Evolutionary conservation across 2,113 vertebrate genomes (phyloP).

Genomic region (Sapayoa aenigma): DNA sequence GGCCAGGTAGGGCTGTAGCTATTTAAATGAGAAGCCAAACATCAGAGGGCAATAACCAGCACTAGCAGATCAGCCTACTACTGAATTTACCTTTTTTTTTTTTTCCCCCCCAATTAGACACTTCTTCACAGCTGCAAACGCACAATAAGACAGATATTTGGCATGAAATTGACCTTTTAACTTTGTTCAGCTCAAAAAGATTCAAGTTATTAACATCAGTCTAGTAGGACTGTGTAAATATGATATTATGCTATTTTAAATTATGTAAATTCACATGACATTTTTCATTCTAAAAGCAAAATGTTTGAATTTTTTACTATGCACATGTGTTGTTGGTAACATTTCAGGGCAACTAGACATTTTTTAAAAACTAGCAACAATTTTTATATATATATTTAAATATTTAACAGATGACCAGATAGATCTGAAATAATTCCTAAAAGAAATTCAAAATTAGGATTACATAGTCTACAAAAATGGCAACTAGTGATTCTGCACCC

Average conservation of each 20-base stretch:
- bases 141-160: background rate
- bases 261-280: background rate
- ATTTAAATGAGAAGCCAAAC: background rate
- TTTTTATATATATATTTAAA: background rate
- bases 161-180: background rate
- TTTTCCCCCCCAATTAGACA: background rate
- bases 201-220: background rate
- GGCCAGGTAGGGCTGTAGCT: background rate
- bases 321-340: background rate
- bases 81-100: background rate
- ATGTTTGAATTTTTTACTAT: background rate
- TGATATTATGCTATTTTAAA: background rate
- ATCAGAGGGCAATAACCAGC: background rate
- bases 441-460: background rate
- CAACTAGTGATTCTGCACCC: background rate
- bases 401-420: background rate
- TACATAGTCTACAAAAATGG: background rate
- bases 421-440: background rate
- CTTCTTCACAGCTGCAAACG: background rate
- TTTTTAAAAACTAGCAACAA: fast-evolving
- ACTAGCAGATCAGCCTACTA: background rate
- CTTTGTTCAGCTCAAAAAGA: background rate
- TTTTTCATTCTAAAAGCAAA: background rate
- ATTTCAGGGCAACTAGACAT: background rate
- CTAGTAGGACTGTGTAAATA: background rate